These are phyloP conservation scores for Naso thynnoides DNA, from an alignment of 2,797 vertebrate genomes.

Conservation along the genomic window DNA sequence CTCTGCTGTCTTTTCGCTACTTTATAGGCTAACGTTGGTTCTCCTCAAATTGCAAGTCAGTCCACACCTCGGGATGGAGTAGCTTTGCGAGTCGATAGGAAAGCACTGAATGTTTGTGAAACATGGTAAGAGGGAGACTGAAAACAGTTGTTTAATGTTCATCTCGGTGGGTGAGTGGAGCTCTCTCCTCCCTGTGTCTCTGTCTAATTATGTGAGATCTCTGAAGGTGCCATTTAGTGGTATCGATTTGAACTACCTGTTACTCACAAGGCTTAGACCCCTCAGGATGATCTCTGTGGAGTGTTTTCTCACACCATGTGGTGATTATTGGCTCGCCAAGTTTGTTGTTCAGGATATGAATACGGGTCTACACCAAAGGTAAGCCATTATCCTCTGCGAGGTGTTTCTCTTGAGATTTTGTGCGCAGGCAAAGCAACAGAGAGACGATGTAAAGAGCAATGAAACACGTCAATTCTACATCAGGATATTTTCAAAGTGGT, in stretches of 20 bases:
- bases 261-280: conserved; percentile 53
- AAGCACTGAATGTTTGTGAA: conserved; percentile 43
- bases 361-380: conserved; percentile 52
- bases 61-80: conserved; percentile 15
- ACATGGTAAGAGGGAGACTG: conserved; percentile 41
- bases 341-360: conserved; percentile 57
- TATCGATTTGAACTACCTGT: conserved; percentile 73
- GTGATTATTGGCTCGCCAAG: conserved; percentile 64
- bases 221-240: conserved; percentile 68
- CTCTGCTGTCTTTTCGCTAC: conserved; percentile 18
- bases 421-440: background rate
- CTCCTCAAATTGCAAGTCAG: conserved; percentile 30
- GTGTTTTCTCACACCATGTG: conserved; percentile 60
- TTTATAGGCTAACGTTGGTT: conserved; percentile 37
- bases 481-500: conserved; percentile 38
- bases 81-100: conserved; percentile 37
- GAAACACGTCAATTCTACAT: conserved; percentile 22
- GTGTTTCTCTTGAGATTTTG: conserved; percentile 37
- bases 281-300: conserved; percentile 59
- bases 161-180: conserved; percentile 17
- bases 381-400: conserved; percentile 56
- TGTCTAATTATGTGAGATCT: conserved; percentile 72
- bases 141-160: conserved; percentile 50
- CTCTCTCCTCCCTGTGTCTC: conserved; percentile 48
- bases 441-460: background rate